These are phyloP conservation scores for Mastomys natalensis DNA, from an alignment of 2,113 vertebrate genomes.

Conservation along the genomic window DNA sequence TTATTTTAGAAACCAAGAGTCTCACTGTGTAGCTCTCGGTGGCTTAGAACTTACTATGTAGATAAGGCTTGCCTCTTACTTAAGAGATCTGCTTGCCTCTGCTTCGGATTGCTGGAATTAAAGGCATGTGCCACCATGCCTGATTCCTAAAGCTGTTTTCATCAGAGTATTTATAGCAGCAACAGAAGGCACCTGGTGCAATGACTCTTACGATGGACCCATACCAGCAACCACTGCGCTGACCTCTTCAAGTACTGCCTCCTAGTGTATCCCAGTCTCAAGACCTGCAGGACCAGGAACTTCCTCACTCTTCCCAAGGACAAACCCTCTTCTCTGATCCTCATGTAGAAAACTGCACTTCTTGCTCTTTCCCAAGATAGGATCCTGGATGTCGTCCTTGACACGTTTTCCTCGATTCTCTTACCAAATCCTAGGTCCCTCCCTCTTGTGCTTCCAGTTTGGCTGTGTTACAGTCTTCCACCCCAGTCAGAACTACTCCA, in stretches of 20 bases:
- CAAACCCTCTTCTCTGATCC: not conserved
- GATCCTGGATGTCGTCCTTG: not conserved
- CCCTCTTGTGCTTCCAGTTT: not conserved
- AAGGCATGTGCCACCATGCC: not conserved
- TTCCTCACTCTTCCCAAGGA: not conserved
- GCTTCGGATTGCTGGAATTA: not conserved
- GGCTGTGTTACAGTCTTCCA: not conserved
- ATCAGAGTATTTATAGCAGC: not conserved
- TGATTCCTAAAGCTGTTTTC: not conserved
- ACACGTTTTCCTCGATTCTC: not conserved
- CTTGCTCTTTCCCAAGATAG: not conserved
- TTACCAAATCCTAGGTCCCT: not conserved
- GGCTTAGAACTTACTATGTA: not conserved
- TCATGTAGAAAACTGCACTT: not conserved
- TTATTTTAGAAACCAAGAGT: not conserved
- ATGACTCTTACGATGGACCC: not conserved
- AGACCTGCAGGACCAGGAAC: not conserved
- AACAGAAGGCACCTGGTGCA: not conserved
- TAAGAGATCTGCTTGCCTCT: not conserved
- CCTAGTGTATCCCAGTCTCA: not conserved
- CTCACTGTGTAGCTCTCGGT: not conserved
- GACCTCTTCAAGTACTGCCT: not conserved
- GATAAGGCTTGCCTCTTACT: not conserved
- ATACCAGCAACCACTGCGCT: not conserved
- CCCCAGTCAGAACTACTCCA: not conserved